A percentile compares a stretch with the other conserved stretches of the same genome.
phyloP scores from a whole-genome alignment of 2,113 vertebrate species.

The Benthochromis sp. region DNA sequence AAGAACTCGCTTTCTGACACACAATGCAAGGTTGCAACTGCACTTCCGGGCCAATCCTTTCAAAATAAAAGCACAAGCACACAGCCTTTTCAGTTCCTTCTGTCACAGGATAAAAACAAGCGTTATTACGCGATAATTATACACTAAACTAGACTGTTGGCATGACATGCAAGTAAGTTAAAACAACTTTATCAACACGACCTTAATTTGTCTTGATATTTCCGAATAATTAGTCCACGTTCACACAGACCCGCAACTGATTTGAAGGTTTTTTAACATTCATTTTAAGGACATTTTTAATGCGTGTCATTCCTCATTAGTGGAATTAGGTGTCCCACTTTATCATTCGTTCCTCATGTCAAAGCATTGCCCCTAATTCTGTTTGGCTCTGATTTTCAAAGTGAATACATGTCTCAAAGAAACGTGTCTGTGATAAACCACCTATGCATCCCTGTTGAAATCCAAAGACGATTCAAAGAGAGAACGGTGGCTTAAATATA shows the following conservation, averaged over 20 bases:
- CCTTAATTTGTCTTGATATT: background rate
- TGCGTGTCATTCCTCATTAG: background rate
- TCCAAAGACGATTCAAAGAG: background rate
- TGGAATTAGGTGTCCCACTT: background rate
- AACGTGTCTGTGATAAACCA: background rate
- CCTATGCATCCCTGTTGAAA: background rate
- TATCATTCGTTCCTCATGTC: background rate
- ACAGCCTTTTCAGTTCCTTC: background rate
- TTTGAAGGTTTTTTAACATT: background rate
- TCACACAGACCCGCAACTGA: background rate
- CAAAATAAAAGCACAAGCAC: conserved; percentile 9
- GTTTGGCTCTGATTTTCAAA: background rate
- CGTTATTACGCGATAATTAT: background rate
- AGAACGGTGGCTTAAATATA: background rate
- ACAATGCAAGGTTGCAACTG: background rate
- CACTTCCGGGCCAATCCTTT: background rate
- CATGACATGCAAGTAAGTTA: background rate
- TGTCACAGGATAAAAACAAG: background rate
- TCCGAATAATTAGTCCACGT: background rate
- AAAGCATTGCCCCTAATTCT: background rate
- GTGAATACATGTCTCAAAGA: background rate
- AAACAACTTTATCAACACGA: background rate
- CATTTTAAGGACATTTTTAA: background rate
- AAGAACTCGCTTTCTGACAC: background rate
- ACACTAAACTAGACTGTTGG: background rate